Conservation (phyloP, 1,140 invertebrate genomes). For the Hypsibius dujardini region DNA sequence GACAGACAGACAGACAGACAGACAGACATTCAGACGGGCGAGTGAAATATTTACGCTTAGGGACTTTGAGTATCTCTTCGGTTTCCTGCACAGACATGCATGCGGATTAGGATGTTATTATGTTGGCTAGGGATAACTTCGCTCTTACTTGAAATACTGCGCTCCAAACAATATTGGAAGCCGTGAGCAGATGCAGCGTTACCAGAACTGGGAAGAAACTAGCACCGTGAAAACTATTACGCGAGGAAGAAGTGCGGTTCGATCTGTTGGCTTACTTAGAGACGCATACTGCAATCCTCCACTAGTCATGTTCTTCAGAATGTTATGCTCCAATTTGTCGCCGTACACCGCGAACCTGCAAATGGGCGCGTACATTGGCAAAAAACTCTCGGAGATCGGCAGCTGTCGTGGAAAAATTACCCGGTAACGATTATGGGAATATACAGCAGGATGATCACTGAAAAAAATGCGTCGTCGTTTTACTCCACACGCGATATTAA, state of each 20-base stretch:
- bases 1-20: too few species aligned
- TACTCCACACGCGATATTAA: too few species aligned
- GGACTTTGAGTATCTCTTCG: conserved; percentile 47
- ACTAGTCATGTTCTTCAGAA: conserved; percentile 36
- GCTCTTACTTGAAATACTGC: conserved; percentile 39
- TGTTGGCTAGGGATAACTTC: neutral
- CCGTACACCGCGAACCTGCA: conserved; percentile 44
- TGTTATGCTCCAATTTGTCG: conserved; percentile 37
- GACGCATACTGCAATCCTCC: conserved; percentile 26
- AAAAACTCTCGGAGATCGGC: neutral
- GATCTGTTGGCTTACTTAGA: neutral
- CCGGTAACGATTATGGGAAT: neutral
- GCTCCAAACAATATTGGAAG: conserved; percentile 48
- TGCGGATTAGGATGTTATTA: conserved; percentile 33
- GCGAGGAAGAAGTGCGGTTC: too few species aligned
- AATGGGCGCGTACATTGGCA: neutral
- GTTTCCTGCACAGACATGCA: conserved; percentile 41
- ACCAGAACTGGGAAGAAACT: conserved; percentile 45
- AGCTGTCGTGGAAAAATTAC: neutral
- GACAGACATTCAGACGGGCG: conserved; percentile 4
- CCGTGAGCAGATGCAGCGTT: conserved; percentile 42
- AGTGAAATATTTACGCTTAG: conserved; percentile 38
- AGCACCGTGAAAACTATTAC: too few species aligned
- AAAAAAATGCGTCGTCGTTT: too few species aligned
- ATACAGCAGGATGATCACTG: neutral